These are phyloP conservation scores for Ara ararauna DNA, from an alignment of 2,797 vertebrate genomes.

Conservation along the genomic window DNA sequence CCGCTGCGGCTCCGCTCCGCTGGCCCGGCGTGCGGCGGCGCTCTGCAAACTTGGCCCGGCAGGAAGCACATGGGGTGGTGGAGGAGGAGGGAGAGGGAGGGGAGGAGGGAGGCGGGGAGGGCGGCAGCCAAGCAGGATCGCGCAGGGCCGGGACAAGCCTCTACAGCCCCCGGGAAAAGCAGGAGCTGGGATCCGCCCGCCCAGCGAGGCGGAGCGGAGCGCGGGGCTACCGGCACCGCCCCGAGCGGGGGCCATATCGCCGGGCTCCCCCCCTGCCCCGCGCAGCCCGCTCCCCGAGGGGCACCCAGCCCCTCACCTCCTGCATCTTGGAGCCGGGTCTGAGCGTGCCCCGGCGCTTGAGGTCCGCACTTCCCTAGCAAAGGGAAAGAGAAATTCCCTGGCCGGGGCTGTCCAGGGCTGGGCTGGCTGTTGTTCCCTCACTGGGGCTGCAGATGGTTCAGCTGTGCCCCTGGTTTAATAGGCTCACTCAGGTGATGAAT, in stretches of 20 bases:
- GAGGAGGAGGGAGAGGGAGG: not conserved
- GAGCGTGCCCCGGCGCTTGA: not conserved
- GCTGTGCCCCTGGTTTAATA: not conserved
- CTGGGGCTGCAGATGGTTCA: not conserved
- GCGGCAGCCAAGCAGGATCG: slow-evolving; percentile 57
- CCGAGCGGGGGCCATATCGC: not conserved
- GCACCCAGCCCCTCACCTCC: not conserved
- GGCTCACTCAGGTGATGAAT: not conserved
- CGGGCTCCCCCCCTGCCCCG: not conserved
- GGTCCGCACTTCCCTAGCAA: accelerated
- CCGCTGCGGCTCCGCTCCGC: slow-evolving; percentile 55
- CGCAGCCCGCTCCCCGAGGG: not conserved
- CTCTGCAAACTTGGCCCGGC: slow-evolving; percentile 73
- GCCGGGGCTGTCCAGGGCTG: not conserved
- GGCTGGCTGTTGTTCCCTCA: not conserved
- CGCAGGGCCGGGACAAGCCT: slow-evolving; percentile 65
- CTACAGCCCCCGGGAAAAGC: slow-evolving; percentile 73
- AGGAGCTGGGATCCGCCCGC: slow-evolving; percentile 61
- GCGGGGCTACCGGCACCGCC: not conserved
- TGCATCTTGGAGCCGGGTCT: not conserved
- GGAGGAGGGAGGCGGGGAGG: slow-evolving; percentile 1
- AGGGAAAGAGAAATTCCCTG: not conserved
- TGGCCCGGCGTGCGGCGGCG: slow-evolving; percentile 59
- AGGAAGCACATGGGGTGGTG: slow-evolving; percentile 48
- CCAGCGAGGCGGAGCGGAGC: slow-evolving; percentile 65